Evolutionary conservation across 2,888 invertebrate genomes (phyloP).

Genomic region (Plagiodera versicolora): DNA sequence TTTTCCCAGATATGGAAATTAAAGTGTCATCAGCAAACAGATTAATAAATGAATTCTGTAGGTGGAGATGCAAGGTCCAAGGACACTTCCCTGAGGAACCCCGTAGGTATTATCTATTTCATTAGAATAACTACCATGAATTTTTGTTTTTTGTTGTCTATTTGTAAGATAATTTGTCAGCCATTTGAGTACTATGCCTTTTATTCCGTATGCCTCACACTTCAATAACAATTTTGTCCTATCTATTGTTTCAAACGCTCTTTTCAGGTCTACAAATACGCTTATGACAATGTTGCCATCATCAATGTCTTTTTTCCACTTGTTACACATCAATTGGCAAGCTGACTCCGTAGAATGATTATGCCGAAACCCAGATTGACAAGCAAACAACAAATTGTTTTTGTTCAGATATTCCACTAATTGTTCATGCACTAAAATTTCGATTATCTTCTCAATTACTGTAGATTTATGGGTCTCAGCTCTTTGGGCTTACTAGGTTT

Average conservation of each 20-base stretch:
- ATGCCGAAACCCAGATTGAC: too few species aligned
- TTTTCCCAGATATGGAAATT: not conserved
- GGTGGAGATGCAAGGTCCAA: not conserved
- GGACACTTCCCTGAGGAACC: not conserved
- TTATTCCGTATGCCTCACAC: not conserved
- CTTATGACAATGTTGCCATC: not conserved
- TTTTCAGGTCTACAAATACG: too few species aligned
- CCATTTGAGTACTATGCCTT: not conserved
- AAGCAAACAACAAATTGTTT: too few species aligned
- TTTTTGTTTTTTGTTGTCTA: not conserved
- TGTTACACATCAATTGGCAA: not conserved
- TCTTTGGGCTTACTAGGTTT: too few species aligned
- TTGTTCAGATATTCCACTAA: too few species aligned
- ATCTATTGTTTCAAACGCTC: not conserved
- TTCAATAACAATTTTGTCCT: not conserved
- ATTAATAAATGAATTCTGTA: not conserved
- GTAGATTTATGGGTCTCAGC: too few species aligned
- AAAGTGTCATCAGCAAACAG: too few species aligned
- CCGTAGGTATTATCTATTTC: too few species aligned
- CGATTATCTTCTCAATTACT: too few species aligned
- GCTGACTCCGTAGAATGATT: not conserved
- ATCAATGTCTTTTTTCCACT: not conserved
- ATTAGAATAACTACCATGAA: constrained; percentile 3
- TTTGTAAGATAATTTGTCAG: not conserved
- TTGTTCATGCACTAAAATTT: too few species aligned